Base-by-base conservation (phyloP, 2,888 invertebrate genomes). In the Phymatocera aterrima region DNA sequence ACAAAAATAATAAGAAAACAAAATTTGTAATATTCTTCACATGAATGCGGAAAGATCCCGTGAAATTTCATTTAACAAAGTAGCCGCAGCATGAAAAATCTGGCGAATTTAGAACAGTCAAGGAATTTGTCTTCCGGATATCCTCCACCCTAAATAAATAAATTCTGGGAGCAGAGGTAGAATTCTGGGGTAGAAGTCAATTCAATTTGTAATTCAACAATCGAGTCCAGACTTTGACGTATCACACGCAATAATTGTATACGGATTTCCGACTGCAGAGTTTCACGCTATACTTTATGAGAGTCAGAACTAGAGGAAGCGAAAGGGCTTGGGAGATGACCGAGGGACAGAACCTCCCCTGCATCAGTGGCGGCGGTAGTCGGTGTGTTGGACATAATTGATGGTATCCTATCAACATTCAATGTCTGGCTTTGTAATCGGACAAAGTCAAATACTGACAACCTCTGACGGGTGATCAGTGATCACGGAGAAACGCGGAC, bases 381-480 rank as follows among this genome's bases (percentile, higher is more conserved):
- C 57, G 6, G 84, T 82, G 86, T 85, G 84, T 86, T 85, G 86
- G 86, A 83, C 85, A 87, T 88, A 88, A 88, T 88, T 88, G 87
- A 88, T 87, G 87, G 88, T 82, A 82, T 83, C 85, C 85, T 83
- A 85, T 85, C 85, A 85, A 86, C 84, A 85, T 84, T 83, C 81
- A 82, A 78, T 79, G 81, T 81, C 83, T 84, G 81, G 82, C 83
- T 84, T 83, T 83, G 86, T 84, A 83, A 85, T 84, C 83, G 80
- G 83, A 83, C 84, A 78, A 77, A 82, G 84, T 83, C 86, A 87
- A 88, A 88, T 87, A 86, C 87, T 87, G 85, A 86, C 87, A 84
- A 82, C 83, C 82, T 83, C 48, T 82, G 82, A 84, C 74, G 51
- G 61, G 72, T 72, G 72, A 72, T 51, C 72, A 51, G 72, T 72